Evolutionary conservation across 2,113 vertebrate species (phyloP).

Genomic region (Nansenia antarctica): DNA sequence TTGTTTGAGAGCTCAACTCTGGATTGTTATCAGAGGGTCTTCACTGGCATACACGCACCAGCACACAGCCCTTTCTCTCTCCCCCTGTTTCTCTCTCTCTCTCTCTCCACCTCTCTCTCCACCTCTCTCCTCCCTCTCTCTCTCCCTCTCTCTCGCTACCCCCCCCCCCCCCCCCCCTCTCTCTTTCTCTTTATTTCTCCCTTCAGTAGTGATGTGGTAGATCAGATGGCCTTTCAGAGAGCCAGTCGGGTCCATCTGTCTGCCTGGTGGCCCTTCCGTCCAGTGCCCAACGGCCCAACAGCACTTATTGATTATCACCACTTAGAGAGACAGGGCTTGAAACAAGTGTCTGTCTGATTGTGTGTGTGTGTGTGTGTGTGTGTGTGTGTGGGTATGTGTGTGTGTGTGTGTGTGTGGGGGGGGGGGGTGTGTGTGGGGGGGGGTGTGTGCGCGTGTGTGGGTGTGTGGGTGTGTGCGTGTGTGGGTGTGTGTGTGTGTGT

Average conservation of each 20-base stretch:
- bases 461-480: too few species aligned
- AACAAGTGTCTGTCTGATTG: too few species aligned
- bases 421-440: too few species aligned
- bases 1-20: too few species aligned
- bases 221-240: conserved; percentile 22
- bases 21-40: too few species aligned
- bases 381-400: too few species aligned
- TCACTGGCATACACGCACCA: too few species aligned
- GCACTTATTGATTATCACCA: conserved; percentile 30
- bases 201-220: background rate
- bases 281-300: background rate
- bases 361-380: too few species aligned
- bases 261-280: conserved; percentile 7
- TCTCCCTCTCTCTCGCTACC: background rate
- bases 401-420: too few species aligned
- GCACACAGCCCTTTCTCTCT: background rate
- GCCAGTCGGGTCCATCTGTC: conserved; percentile 12
- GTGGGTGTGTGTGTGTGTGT: too few species aligned
- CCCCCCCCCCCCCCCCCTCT: background rate
- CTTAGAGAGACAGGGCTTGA: conserved; percentile 14
- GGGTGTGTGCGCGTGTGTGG: too few species aligned
- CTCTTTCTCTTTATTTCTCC: background rate
- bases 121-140: background rate
- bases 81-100: conserved; percentile 1
- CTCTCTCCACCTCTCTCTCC: conserved; percentile 7